A percentile compares a stretch with the other conserved stretches of the same genome.
These are phyloP conservation scores for Pandemis heparana DNA, from an alignment of 2,888 invertebrate genomes.

Conservation along the genomic window DNA sequence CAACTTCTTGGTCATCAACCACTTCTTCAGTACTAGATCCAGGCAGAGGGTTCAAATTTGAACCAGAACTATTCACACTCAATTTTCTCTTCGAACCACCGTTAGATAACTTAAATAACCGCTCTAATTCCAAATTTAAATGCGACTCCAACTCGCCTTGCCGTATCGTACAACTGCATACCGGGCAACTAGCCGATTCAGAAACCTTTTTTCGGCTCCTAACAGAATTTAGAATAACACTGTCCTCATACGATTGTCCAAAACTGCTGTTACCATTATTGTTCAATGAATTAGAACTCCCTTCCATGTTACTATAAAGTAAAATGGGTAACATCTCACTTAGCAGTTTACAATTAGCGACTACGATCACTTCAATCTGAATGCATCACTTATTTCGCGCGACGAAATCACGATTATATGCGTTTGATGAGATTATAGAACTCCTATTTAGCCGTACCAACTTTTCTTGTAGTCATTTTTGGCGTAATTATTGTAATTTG, in stretches of 20 bases:
- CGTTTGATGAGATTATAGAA: conserved; percentile 54
- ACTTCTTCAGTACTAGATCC: conserved; percentile 67
- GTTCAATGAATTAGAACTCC: conserved; percentile 66
- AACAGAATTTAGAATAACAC: conserved; percentile 77
- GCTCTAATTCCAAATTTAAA: conserved; percentile 90
- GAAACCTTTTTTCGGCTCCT: conserved; percentile 87
- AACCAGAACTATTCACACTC: conserved; percentile 62
- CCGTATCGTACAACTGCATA: conserved; percentile 94
- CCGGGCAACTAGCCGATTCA: conserved; percentile 93
- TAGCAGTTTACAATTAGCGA: conserved; percentile 55
- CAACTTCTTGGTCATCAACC: conserved; percentile 67
- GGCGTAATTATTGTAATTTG: conserved; percentile 46
- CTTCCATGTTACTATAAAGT: conserved; percentile 80
- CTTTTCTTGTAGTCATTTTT: conserved; percentile 69
- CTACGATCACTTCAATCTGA: conserved; percentile 68
- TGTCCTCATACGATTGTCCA: conserved; percentile 71
- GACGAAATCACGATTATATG: conserved; percentile 57
- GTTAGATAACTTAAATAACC: conserved; percentile 69
- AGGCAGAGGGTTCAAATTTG: conserved; percentile 57
- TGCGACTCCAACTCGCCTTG: conserved; percentile 94
- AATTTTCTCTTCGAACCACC: conserved; percentile 71
- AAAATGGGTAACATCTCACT: conserved; percentile 79
- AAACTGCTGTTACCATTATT: conserved; percentile 62
- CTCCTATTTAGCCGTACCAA: conserved; percentile 60
- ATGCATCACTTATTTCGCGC: conserved; percentile 67